Conservation (phyloP, 2,797 vertebrate species). For the Fistularia commersonii region DNA sequence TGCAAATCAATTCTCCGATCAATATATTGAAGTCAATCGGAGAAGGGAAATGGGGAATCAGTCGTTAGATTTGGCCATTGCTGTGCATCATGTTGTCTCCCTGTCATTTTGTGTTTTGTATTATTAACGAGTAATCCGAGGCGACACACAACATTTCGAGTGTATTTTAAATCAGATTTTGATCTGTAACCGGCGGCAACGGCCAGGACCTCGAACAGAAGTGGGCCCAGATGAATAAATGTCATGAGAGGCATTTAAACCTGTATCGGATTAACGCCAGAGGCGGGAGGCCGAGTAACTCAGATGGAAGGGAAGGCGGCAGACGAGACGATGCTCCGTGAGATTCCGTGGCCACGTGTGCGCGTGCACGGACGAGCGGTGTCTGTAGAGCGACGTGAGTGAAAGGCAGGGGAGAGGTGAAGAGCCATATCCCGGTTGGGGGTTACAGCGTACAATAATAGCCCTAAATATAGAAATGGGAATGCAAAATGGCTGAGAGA, state of each 20-base stretch:
- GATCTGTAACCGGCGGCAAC: background rate
- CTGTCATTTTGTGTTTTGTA: background rate
- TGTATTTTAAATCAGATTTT: background rate
- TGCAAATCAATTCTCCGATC: slow-evolving; percentile 56
- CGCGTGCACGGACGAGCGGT: slow-evolving; percentile 3
- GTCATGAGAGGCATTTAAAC: slow-evolving; percentile 51
- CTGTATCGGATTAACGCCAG: slow-evolving; percentile 66
- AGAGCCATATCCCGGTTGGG: background rate
- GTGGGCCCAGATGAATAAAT: background rate
- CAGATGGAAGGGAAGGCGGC: slow-evolving; percentile 43
- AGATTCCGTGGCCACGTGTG: slow-evolving; percentile 9
- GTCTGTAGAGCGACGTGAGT: no score
- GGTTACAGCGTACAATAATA: background rate
- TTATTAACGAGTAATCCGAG: background rate
- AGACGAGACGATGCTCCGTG: slow-evolving; percentile 23
- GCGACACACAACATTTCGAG: no score
- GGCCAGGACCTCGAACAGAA: background rate
- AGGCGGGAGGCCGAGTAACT: slow-evolving; percentile 49
- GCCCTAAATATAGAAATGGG: background rate
- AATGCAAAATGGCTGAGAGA: background rate
- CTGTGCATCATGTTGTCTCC: background rate
- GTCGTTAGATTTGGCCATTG: slow-evolving; percentile 8
- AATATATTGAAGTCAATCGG: slow-evolving; percentile 44
- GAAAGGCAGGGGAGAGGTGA: background rate
- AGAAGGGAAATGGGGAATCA: slow-evolving; percentile 36